Base-by-base conservation (phyloP, 2,113 vertebrate species). In the Osmerus mordax region DNA sequence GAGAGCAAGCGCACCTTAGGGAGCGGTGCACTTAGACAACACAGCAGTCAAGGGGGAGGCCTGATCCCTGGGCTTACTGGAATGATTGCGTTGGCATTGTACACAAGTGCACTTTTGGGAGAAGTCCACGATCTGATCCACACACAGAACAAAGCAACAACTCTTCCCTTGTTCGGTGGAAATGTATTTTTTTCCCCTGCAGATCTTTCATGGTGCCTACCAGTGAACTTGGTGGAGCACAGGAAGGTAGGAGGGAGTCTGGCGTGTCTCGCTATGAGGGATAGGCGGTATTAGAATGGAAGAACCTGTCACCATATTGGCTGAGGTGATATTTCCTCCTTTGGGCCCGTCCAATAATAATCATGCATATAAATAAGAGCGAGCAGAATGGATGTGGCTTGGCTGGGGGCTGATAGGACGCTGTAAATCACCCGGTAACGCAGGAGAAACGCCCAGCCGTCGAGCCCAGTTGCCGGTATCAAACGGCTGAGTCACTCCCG, bases 341-440 rank as follows among this genome's bases (percentile, higher is more conserved):
- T 25, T 77, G 41, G 25, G 54, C 18, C 9, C 14, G 18, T 21
- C 28, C 25, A 19, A 36, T 25, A 47, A 11, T 67, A 70, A 47
- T 47, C 36, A 19, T 16, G 18, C 28, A 21, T 69, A 70, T 47
- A 60, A 54, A 65, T 59, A 28, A 64, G 15, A 23, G 53, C n/a
- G 12, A 19, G 21, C 19, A 60, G 41, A 41, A 2, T 61, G 52
- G 54, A 64, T 15, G 60, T n/a, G 4, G n/a, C 32, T 29, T 28
- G 56, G 25, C 23, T 29, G 21, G 2, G 2, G 28, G 52, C 51
- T 62, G 12, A 63, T 52, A 52, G 36, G 55, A 70, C 28, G 29
- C 5, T 56, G 55, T 62, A 76, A 74, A 78, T 74, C 55, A 60
- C 28, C 18, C 53, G 19, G 18, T 32, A 29, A 11, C 47, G 69